A percentile compares a stretch with the other conserved stretches of the same genome.
These are phyloP conservation scores for Baccha elongata DNA, from an alignment of 2,888 invertebrate genomes.

Conservation along the genomic window DNA sequence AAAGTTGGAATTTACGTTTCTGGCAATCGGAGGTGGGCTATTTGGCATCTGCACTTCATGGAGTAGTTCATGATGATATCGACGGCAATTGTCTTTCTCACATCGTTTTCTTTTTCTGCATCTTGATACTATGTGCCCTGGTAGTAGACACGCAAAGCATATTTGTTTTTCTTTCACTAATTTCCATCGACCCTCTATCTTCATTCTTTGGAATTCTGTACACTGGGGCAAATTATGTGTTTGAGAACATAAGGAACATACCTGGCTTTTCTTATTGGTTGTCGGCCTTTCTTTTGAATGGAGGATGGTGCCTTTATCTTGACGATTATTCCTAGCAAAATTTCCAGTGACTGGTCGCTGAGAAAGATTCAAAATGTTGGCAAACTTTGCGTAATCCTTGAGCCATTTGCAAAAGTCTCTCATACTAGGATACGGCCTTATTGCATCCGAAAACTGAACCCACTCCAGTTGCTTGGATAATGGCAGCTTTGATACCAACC, in stretches of 20 bases:
- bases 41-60: neutral
- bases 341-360: neutral
- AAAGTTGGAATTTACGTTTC: neutral
- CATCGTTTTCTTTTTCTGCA: conserved; percentile 13
- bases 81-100: no score
- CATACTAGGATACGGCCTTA: no score
- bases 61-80: conserved; percentile 15
- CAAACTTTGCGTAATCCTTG: neutral
- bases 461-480: conserved; percentile 1
- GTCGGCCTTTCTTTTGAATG: neutral
- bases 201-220: neutral
- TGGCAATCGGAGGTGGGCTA: neutral
- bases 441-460: conserved; percentile 1
- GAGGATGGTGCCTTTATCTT: neutral
- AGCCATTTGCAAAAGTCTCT: conserved; percentile 3
- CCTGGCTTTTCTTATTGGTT: neutral
- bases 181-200: neutral
- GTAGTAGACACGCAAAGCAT: conserved; percentile 13
- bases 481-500: neutral
- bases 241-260: neutral
- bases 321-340: neutral
- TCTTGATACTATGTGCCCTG: conserved; percentile 4
- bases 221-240: neutral
- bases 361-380: neutral
- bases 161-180: conserved; percentile 3